phyloP scores from a whole-genome alignment of 2,888 invertebrate species.

The Copidosoma aretas region DNA sequence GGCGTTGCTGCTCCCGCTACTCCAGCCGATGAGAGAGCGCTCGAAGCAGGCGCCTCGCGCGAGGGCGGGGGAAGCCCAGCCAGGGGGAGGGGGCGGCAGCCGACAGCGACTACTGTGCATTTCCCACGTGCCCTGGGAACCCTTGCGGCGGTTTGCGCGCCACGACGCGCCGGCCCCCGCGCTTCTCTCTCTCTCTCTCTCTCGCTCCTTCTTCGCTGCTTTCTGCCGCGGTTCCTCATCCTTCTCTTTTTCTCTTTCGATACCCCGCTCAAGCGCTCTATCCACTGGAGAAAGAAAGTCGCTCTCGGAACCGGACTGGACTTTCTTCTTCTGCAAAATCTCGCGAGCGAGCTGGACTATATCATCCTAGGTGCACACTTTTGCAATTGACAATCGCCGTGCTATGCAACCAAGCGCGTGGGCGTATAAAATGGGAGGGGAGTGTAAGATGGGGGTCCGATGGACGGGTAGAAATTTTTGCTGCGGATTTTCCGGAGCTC shows the following conservation, averaged over 20 bases:
- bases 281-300: slow-evolving; percentile 24
- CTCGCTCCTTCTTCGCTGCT: neutral
- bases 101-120: slow-evolving; percentile 68
- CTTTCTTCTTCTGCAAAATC: slow-evolving; percentile 6
- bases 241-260: too few species aligned
- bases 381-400: slow-evolving; percentile 31
- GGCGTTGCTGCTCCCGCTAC: neutral
- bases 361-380: neutral
- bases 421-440: neutral
- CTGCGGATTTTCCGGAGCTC: slow-evolving; percentile 44
- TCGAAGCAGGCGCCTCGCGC: neutral
- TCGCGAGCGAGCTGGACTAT: too few species aligned
- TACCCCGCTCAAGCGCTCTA: neutral
- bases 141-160: slow-evolving; percentile 57
- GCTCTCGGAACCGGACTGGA: neutral
- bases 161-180: slow-evolving; percentile 13
- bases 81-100: slow-evolving; percentile 56
- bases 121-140: slow-evolving; percentile 69
- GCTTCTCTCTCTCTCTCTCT: neutral
- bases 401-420: slow-evolving; percentile 1
- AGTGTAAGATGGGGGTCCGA: too few species aligned
- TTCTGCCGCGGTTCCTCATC: neutral
- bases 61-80: slow-evolving; percentile 52
- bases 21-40: too few species aligned
- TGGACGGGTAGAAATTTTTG: slow-evolving; percentile 6